Evolutionary conservation across 2,797 vertebrate genomes (phyloP), one percentile per base, ranked within the genome.

Genomic region (Parambassis ranga): DNA sequence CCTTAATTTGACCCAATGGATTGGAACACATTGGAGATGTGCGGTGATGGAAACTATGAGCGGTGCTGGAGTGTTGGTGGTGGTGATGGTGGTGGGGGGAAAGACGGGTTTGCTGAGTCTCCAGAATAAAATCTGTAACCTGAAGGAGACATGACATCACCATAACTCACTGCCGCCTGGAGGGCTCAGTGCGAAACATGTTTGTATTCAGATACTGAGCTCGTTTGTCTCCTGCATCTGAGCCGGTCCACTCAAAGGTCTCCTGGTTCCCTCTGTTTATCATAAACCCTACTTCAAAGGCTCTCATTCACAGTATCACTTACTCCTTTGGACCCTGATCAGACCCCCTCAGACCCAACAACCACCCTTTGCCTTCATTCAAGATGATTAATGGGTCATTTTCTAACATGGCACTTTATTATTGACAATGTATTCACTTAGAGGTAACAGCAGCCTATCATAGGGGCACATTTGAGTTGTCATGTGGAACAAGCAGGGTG

Each of bases 21-120:
- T 23, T 53, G 41, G 35, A 77, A 35, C 70, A 53, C 57, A 73
- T 36, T 62, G 74, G 43, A 57, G 15, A 62, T 55, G 77, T 82
- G 80, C 18, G 67, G 74, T 77, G 81, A 56, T 84, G 86, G 88
- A 92, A 92, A 91, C 61, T 83, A 77, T 83, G 59, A 69, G 71
- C 18, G 9, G 41, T 26, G 75, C 65, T 4, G 39, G 15, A 2
- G 26, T 4, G 48, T 9, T 11, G n/a, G 15, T 44, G 31, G 63
- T 30, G 19, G 6, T 0, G 3, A 2, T 42, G 9, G 44, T 10
- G 4, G 16, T 7, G n/a, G 19, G 3, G 6, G 26, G 7, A 32
- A 8, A 2, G 22, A 15, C 48, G 24, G 56, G 48, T 10, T 65
- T 23, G 57, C 59, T 58, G 55, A 75, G 72, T 44, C 61, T 72